Percentiles rank a stretch among this genome's conserved stretches.
Evolutionary conservation across 2,113 vertebrate species (phyloP).

Genomic region (Typhlomys cinereus): DNA sequence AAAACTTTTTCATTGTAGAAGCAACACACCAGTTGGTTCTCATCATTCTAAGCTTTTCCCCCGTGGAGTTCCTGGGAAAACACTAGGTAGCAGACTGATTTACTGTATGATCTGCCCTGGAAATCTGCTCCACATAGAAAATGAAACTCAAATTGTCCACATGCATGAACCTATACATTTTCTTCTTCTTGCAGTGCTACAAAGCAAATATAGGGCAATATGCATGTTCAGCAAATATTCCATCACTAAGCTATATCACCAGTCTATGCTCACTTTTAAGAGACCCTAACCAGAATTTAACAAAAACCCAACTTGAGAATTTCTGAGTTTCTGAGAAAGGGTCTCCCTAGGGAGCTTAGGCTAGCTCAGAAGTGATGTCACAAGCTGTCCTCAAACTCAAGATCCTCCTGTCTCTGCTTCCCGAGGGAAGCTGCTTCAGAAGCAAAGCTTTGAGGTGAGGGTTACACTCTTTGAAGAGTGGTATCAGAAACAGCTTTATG

Average conservation of each 20-base stretch:
- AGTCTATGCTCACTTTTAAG: not conserved
- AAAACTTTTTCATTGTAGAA: not conserved
- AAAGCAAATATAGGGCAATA: no score
- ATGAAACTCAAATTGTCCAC: not conserved
- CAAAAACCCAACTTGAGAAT: no score
- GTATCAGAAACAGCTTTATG: no score
- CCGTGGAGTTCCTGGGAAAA: not conserved
- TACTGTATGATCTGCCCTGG: not conserved
- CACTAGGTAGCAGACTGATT: not conserved
- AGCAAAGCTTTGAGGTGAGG: no score
- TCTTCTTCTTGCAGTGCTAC: not conserved
- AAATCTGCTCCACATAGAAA: not conserved
- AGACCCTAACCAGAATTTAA: not conserved
- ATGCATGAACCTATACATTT: not conserved
- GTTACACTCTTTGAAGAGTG: no score
- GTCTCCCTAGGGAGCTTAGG: not conserved
- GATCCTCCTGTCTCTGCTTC: not conserved
- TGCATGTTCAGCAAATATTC: not conserved
- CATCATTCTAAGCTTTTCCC: not conserved
- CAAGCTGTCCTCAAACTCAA: not conserved
- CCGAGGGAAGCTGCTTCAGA: no score
- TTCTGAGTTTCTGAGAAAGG: not conserved
- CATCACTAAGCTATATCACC: not conserved
- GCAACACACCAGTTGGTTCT: not conserved
- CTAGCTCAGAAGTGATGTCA: not conserved